These are phyloP conservation scores for Dicrostonyx torquatus DNA, from an alignment of 2,797 vertebrate genomes.

Conservation along the genomic window DNA sequence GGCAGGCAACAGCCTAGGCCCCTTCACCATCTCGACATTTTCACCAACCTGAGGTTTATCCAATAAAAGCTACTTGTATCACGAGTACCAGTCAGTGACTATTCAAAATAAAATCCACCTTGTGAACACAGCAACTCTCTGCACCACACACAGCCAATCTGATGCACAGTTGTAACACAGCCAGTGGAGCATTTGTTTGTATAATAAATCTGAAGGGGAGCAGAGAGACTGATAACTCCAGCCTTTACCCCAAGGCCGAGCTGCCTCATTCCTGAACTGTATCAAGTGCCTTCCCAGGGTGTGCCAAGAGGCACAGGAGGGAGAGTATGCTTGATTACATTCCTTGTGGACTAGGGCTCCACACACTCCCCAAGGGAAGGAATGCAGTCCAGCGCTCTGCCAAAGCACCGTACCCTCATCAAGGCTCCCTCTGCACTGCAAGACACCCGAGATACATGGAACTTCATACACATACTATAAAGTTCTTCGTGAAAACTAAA, in stretches of 20 bases:
- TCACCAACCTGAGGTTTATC: neutral
- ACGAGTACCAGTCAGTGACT: neutral
- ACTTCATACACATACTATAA: neutral
- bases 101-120: neutral
- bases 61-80: neutral
- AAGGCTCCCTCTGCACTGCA: neutral
- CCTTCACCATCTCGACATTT: neutral
- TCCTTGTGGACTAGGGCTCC: conserved; percentile 25
- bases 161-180: conserved; percentile 3
- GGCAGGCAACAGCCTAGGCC: neutral
- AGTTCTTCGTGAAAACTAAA: conserved; percentile 19
- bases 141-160: neutral
- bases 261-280: conserved; percentile 32
- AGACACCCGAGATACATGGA: neutral
- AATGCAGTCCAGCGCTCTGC: neutral
- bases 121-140: neutral
- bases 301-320: conserved; percentile 46
- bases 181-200: conserved; percentile 53
- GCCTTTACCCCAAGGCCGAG: neutral
- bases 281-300: conserved; percentile 33
- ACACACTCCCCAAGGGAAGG: conserved; percentile 9
- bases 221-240: conserved; percentile 62
- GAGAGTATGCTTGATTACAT: neutral
- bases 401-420: neutral
- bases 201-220: conserved; percentile 27